Percentiles rank a stretch among this genome's conserved stretches.
These are phyloP conservation scores for Rhogogaster chlorosoma DNA, from an alignment of 2,888 invertebrate species.

Conservation along the genomic window DNA sequence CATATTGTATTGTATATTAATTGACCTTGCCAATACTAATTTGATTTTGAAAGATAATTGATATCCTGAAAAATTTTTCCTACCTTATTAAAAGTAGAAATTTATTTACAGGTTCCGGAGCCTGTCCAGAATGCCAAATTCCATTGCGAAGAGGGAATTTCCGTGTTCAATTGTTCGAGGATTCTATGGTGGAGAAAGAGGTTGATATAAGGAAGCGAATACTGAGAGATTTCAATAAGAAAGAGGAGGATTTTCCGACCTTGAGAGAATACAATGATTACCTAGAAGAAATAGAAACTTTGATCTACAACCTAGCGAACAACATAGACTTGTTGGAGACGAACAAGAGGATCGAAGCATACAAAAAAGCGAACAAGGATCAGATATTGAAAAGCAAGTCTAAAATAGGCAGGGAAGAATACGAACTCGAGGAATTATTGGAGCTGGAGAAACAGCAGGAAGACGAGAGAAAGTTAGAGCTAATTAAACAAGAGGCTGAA, in stretches of 20 bases:
- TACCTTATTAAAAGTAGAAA: background rate
- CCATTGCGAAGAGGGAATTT: slow-evolving; percentile 94
- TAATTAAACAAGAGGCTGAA: slow-evolving; percentile 81
- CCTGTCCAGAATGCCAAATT: slow-evolving; percentile 96
- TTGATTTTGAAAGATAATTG: slow-evolving; percentile 94
- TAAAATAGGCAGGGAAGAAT: slow-evolving; percentile 88
- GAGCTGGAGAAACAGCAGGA: slow-evolving; percentile 90
- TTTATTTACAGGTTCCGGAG: slow-evolving; percentile 87
- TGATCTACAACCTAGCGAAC: slow-evolving; percentile 94
- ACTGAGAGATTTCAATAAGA: slow-evolving; percentile 95
- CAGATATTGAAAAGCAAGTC: slow-evolving; percentile 89
- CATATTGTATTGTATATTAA: no score
- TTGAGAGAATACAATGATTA: slow-evolving; percentile 96
- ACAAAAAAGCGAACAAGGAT: slow-evolving; percentile 94
- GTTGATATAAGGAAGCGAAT: slow-evolving; percentile 95
- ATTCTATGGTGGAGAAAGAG: slow-evolving; percentile 97
- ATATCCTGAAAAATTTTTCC: no score
- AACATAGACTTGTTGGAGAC: slow-evolving; percentile 94
- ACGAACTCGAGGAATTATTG: slow-evolving; percentile 91
- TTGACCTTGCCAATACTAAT: no score
- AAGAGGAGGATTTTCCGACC: slow-evolving; percentile 94
- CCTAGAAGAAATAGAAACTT: slow-evolving; percentile 95
- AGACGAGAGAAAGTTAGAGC: slow-evolving; percentile 86
- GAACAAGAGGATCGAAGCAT: slow-evolving; percentile 93
- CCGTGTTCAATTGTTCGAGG: slow-evolving; percentile 97